These are phyloP conservation scores for Spinus olivaceus DNA, from an alignment of 2,797 vertebrate species.

Conservation along the genomic window DNA sequence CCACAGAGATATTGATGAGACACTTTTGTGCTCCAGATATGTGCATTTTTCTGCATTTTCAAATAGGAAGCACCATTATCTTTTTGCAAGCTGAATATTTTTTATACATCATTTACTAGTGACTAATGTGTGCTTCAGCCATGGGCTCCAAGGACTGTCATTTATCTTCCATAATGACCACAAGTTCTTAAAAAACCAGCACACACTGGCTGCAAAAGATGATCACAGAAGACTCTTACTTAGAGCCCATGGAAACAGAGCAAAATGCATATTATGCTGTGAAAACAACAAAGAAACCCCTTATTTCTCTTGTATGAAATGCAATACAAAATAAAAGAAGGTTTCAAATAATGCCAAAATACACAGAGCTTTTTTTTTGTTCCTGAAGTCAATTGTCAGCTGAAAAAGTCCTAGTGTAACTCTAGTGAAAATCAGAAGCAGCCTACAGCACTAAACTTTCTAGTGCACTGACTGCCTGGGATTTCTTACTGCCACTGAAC, in stretches of 20 bases:
- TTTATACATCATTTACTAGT: slow-evolving; percentile 68
- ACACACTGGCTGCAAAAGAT: neutral
- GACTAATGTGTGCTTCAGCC: slow-evolving; percentile 61
- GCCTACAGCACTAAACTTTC: neutral
- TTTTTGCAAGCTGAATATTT: slow-evolving; percentile 65
- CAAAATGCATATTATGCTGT: neutral
- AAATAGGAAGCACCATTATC: slow-evolving; percentile 63
- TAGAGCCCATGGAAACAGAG: neutral
- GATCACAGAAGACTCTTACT: slow-evolving; percentile 11
- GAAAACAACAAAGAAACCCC: neutral
- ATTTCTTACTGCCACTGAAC: neutral
- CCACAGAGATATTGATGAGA: slow-evolving; percentile 68
- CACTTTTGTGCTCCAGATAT: slow-evolving; percentile 45
- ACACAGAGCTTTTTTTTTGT: neutral
- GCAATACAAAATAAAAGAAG: neutral
- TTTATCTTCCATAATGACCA: slow-evolving; percentile 66
- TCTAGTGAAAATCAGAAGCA: neutral
- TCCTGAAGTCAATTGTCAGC: neutral
- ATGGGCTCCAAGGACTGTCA: slow-evolving; percentile 43
- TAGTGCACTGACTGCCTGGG: neutral
- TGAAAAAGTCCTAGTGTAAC: neutral
- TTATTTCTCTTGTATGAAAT: neutral
- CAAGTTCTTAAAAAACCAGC: slow-evolving; percentile 36
- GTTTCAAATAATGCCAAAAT: neutral
- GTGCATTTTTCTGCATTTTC: slow-evolving; percentile 72